These are phyloP conservation scores for Ammodytes marinus DNA, from an alignment of 2,113 vertebrate genomes.

Conservation along the genomic window DNA sequence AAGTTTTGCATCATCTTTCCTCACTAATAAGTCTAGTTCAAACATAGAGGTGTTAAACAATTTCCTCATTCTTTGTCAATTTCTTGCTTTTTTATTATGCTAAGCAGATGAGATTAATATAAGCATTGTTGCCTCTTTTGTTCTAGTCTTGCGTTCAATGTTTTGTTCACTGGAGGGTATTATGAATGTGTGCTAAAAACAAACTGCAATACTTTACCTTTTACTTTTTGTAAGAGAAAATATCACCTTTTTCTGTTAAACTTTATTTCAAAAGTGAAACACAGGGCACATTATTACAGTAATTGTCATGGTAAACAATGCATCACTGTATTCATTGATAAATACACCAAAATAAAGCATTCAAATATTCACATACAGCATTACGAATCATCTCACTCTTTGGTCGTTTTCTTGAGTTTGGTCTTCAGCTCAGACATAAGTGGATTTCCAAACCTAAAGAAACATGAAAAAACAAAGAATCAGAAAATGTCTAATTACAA, in stretches of 20 bases:
- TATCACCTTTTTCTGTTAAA: neutral
- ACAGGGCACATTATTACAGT: neutral
- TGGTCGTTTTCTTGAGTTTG: conserved; percentile 82
- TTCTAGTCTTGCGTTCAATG: no score
- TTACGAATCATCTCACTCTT: conserved; percentile 59
- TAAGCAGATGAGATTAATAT: no score
- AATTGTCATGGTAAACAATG: neutral
- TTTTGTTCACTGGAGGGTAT: neutral
- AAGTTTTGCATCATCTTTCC: no score
- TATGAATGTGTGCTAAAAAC: neutral
- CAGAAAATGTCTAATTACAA: neutral
- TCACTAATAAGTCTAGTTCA: no score
- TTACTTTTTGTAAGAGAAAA: neutral
- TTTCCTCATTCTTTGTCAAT: no score
- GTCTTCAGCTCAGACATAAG: conserved; percentile 84
- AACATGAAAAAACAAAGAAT: conserved; percentile 19
- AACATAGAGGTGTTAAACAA: no score
- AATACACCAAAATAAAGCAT: conserved; percentile 27
- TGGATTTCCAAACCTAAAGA: conserved; percentile 81
- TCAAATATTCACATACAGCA: conserved; percentile 12
- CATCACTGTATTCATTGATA: conserved; percentile 4
- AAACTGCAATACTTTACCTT: neutral
- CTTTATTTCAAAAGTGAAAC: conserved; percentile 54
- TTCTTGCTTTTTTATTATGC: no score
- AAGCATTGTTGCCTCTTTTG: no score